Evolutionary conservation across 1,140 invertebrate species (phyloP).

Genomic region (Drosophila ironensis): DNA sequence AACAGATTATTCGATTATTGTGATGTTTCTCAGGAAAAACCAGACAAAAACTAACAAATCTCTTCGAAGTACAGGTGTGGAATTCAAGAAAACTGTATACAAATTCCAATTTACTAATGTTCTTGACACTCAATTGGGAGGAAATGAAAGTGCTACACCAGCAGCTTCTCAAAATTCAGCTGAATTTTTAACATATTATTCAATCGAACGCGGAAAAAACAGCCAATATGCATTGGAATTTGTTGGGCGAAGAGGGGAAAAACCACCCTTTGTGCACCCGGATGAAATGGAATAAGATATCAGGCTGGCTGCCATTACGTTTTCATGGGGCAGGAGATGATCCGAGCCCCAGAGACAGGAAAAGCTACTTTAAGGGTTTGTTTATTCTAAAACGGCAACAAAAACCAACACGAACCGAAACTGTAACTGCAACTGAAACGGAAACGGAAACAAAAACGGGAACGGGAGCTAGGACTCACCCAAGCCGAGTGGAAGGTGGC

Average conservation of each 20-base stretch:
- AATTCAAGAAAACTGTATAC: no score
- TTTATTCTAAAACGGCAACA: constrained; percentile 31
- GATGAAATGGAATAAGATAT: constrained; percentile 33
- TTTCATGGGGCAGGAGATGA: constrained; percentile 51
- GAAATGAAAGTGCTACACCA: neutral
- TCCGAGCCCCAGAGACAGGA: constrained; percentile 20
- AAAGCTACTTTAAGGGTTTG: constrained; percentile 16
- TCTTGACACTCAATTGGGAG: neutral
- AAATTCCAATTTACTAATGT: neutral
- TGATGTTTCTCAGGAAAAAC: no score
- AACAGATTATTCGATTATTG: neutral
- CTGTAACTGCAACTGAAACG: constrained; percentile 1
- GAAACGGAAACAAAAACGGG: neutral
- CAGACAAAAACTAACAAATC: no score
- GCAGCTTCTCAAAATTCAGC: neutral
- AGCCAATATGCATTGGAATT: constrained; percentile 50
- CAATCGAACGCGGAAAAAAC: constrained; percentile 18
- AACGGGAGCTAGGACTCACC: constrained; percentile 82
- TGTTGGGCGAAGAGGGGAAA: neutral
- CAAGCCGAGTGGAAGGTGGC: constrained; percentile 84
- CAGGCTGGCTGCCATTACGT: constrained; percentile 60
- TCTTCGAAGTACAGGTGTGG: no score
- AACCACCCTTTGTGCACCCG: neutral
- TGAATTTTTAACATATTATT: neutral
- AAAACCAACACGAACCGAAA: no score